Base-by-base conservation (phyloP, 2,888 invertebrate species). In the Lissocephala sabroskyi region DNA sequence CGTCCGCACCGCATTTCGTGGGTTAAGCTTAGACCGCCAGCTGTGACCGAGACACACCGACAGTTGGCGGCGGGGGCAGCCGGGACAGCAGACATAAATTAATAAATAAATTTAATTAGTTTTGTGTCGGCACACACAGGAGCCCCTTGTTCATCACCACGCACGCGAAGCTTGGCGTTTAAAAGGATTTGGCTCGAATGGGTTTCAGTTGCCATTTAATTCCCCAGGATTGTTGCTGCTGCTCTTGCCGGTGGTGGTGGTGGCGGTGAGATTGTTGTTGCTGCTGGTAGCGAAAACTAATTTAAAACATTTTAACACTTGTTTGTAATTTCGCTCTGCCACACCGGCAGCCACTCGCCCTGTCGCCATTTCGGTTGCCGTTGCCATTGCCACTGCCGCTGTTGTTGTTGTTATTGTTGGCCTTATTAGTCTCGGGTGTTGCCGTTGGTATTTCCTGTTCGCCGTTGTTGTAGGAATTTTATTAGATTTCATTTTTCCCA, bases 281-380 rank as follows among this genome's bases (percentile, higher is more conserved):
- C n/a, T 51, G 37, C 35, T 58, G 39, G 45, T 51, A 42, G 58
- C 52, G 39, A 75, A 76, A 74, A 76, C 74, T 74, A 76, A 74
- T 73, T 76, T 68, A 51, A 74, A 76, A 76, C 66, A 76, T 76
- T 74, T 76, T 65, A 71, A 67, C 71, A 71, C 75, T 67, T 74
- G 74, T 66, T 66, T 56, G 49, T 33, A 54, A 59, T 53, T 39
- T 44, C 46, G 47, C 33, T 39, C 29, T 19, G 19, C 16, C 41
- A 16, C 16, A 30, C 35, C 16, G 35, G 17, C 35, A 17, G 9
- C 13, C 13, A 35, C 9, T 16, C 35, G 5, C 13, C 6, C 7
- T 14, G 23, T 23, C 7, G 7, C 23, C 7, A 7, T 23, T 23
- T 3, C 23, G 3, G 23, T 23, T 30, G 14, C 33, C 33, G 3